A percentile compares a stretch with the other conserved stretches of the same genome.
Evolutionary conservation across 2,797 vertebrate species (phyloP).

Genomic region (Neoniphon sammara): DNA sequence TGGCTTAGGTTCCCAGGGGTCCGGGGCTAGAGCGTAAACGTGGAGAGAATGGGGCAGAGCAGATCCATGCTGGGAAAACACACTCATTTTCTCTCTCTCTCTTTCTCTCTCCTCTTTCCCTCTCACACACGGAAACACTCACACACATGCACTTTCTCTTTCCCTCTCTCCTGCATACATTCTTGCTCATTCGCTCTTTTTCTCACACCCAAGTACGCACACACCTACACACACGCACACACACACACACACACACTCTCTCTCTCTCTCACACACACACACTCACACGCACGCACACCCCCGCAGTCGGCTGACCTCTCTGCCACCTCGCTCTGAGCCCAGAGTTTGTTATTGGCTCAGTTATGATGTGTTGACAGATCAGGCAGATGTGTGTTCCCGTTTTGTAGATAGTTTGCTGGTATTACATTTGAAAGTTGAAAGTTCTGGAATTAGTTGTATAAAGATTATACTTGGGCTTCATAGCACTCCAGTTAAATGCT

Average conservation of each 20-base stretch:
- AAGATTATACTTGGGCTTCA: constrained; percentile 28
- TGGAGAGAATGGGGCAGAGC: constrained; percentile 43
- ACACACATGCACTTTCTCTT: constrained; percentile 36
- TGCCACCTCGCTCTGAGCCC: constrained; percentile 63
- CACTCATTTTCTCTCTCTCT: constrained; percentile 2
- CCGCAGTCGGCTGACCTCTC: constrained; percentile 62
- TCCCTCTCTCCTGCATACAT: background rate
- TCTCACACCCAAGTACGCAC: background rate
- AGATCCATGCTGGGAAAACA: constrained; percentile 56
- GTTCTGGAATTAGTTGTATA: constrained; percentile 43
- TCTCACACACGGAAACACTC: background rate
- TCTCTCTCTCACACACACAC: constrained; percentile 1
- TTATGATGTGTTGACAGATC: constrained; percentile 74
- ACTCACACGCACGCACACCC: background rate
- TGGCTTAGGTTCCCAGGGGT: constrained; percentile 70
- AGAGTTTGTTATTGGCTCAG: constrained; percentile 65
- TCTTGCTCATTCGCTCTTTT: background rate
- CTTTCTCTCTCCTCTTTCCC: background rate
- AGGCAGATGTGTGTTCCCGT: constrained; percentile 71
- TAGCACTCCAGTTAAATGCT: background rate
- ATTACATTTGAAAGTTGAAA: constrained; percentile 46
- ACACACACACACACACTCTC: background rate
- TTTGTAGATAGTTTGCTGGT: constrained; percentile 28
- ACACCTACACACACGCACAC: background rate
- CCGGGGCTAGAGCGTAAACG: constrained; percentile 48